Evolutionary conservation across 1,140 invertebrate species (phyloP), one percentile per base, ranked within the genome.

Genomic region (Hormaphis cornu): DNA sequence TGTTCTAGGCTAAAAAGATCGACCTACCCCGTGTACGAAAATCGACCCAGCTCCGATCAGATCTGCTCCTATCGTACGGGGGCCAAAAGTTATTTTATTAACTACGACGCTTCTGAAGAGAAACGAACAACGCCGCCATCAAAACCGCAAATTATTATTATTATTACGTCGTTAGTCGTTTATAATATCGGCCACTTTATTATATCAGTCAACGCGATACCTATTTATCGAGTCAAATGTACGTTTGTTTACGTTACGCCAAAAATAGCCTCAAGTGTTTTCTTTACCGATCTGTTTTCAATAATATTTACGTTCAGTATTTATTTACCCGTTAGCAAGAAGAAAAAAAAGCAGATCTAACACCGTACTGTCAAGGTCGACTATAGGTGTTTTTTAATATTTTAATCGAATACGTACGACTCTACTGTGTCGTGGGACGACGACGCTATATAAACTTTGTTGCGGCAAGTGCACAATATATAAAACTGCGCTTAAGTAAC

Each of bases 261-360:
- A 58, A 40, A 58, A 58, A 58, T 58, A 58, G 16, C 12, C 14
- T 12, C 9, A n/a, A 40, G 14, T 18, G 40, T 58, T 58, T 58
- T 8, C 33, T 58, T 40, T 10, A 40, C 18, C 16, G 12, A 40
- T 58, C 40, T 40, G 24, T 58, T 40, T 58, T 24, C 20, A 8
- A 58, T 58, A 40, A 58, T 58, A 58, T 58, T 58, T 58, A 58
- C 35, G n/a, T n/a, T n/a, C n/a, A n/a, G n/a, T n/a, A 37, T 58
- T 54, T 30, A 35, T 33, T 54, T 30, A 20, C 40, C 14, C 5
- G 33, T 37, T n/a, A 58, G 37, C 5, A 33, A 6, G 54, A 58
- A 33, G 54, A 24, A 35, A 16, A 33, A 54, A 30, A 7, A 33
- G n/a, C n/a, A 14, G 30, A 56, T 56, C 6, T 37, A 40, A 16